Conservation (phyloP, 1,140 invertebrate genomes). For the Sminthurinus signatus region DNA sequence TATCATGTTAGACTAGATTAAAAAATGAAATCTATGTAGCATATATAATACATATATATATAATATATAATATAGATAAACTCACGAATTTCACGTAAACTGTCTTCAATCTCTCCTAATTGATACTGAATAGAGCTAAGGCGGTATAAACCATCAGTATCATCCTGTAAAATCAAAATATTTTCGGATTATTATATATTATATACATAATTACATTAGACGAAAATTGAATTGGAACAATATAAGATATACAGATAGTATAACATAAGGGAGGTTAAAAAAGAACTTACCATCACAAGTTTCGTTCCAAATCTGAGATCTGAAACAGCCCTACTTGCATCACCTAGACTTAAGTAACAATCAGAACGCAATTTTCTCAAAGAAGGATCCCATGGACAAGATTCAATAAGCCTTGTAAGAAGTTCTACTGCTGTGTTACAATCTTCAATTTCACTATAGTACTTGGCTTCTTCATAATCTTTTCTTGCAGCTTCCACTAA, state of each 20-base stretch:
- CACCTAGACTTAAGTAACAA: constrained; percentile 70
- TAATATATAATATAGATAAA: too few relatives aligned
- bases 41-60: too few relatives aligned
- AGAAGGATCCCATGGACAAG: constrained; percentile 79
- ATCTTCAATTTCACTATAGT: constrained; percentile 60
- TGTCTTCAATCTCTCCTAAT: constrained; percentile 83
- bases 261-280: too few relatives aligned
- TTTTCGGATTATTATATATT: too few relatives aligned
- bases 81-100: constrained; percentile 84
- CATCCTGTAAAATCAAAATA: too few relatives aligned
- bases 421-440: constrained; percentile 62
- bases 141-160: constrained; percentile 76
- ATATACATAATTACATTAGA: too few relatives aligned
- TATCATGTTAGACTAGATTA: too few relatives aligned
- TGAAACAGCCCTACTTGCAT: constrained; percentile 77
- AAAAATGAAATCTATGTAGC: too few relatives aligned
- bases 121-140: constrained; percentile 78
- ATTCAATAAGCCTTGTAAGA: constrained; percentile 69
- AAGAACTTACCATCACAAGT: constrained; percentile 67
- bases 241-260: too few relatives aligned
- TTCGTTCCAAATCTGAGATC: constrained; percentile 88
- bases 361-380: constrained; percentile 80
- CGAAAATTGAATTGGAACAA: too few relatives aligned
- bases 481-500: constrained; percentile 59
- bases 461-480: constrained; percentile 60